Evolutionary conservation across 2,113 vertebrate species (phyloP).

Genomic region (Limanda limanda): DNA sequence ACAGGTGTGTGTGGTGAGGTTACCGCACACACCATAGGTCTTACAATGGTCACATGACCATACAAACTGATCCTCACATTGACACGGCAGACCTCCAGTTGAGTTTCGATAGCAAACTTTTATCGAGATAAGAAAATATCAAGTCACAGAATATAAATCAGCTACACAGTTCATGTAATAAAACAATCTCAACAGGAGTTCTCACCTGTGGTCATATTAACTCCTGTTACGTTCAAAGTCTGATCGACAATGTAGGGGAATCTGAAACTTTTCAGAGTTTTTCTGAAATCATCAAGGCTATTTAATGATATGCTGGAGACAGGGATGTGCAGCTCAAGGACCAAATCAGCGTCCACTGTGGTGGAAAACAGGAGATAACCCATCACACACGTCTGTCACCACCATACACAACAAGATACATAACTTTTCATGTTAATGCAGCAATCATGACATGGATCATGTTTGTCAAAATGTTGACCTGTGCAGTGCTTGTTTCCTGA

Average conservation of each 20-base stretch:
- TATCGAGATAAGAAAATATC: background rate
- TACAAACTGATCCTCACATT: constrained; percentile 52
- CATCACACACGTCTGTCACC: background rate
- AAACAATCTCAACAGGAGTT: background rate
- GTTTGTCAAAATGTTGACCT: too few species aligned
- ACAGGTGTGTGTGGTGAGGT: constrained; percentile 41
- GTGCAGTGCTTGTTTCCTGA: too few species aligned
- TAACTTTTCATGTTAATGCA: too few species aligned
- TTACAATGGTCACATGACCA: constrained; percentile 60
- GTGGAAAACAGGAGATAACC: background rate
- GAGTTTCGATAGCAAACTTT: constrained; percentile 53
- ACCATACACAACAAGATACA: background rate
- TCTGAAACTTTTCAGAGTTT: background rate
- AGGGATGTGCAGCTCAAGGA: constrained; percentile 30
- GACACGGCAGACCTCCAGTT: constrained; percentile 37
- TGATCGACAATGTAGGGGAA: background rate
- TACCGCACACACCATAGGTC: constrained; percentile 17
- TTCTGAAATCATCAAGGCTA: background rate
- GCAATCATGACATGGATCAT: background rate
- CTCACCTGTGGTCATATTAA: constrained; percentile 60
- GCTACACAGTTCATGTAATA: rapidly evolving
- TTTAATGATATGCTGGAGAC: background rate
- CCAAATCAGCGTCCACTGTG: constrained; percentile 18
- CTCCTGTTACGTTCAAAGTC: background rate
- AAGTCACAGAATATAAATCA: background rate